Percentiles rank a stretch among this genome's conserved stretches.
Conservation (phyloP, 2,113 vertebrate genomes). For the Antigone vipio region DNA sequence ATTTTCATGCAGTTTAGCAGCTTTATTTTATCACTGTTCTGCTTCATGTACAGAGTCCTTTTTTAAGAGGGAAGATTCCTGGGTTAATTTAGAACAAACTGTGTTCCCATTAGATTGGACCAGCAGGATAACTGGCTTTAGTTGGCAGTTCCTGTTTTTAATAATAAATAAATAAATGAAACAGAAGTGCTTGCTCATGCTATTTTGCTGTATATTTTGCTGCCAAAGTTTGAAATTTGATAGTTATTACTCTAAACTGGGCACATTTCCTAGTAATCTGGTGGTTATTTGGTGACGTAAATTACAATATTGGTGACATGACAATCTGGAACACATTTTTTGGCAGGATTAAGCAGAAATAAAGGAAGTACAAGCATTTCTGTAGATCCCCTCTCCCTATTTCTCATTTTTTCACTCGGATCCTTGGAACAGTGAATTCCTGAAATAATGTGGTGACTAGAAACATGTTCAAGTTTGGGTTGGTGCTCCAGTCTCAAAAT, state of each 20-base stretch:
- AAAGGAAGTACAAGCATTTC: background rate
- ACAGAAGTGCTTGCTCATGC: background rate
- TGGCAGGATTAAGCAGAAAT: background rate
- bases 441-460: background rate
- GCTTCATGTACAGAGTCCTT: background rate
- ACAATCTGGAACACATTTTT: background rate
- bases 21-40: background rate
- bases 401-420: background rate
- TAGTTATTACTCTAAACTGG: constrained; percentile 1
- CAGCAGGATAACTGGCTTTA: background rate
- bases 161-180: background rate
- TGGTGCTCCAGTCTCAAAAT: background rate
- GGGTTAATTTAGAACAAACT: constrained; percentile 17
- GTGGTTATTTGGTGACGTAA: background rate
- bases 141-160: background rate
- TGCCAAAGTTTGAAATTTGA: constrained; percentile 10
- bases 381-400: background rate
- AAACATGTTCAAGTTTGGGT: background rate
- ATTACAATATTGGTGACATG: background rate
- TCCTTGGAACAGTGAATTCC: background rate
- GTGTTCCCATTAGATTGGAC: background rate
- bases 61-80: background rate
- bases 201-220: constrained; percentile 25
- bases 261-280: background rate
- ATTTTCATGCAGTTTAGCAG: background rate